phyloP scores from a whole-genome alignment of 2,888 invertebrate genomes.

The Lasiommata megera region DNA sequence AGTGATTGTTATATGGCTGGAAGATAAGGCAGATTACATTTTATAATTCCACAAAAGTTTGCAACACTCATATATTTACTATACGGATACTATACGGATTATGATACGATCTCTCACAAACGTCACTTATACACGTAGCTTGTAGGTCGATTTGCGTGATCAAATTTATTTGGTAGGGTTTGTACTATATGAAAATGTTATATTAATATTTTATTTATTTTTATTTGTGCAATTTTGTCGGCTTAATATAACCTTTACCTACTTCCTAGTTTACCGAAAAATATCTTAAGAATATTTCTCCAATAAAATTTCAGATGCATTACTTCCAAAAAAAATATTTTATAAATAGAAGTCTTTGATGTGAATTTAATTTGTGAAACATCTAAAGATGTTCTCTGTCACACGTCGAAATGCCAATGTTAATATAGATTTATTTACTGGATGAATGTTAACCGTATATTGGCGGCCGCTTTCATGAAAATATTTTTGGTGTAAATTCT shows the following conservation, averaged over 20 bases:
- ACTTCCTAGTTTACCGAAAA: neutral
- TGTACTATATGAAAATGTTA: too few relatives aligned
- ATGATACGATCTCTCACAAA: too few relatives aligned
- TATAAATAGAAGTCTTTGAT: constrained; percentile 6
- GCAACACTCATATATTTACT: too few relatives aligned
- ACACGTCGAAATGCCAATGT: constrained; percentile 7
- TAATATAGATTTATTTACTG: constrained; percentile 1
- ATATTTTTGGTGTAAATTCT: constrained; percentile 6
- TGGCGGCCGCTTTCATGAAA: neutral
- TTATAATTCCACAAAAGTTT: too few relatives aligned
- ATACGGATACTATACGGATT: too few relatives aligned
- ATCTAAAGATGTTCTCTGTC: neutral
- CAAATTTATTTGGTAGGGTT: too few relatives aligned
- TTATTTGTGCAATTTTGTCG: neutral
- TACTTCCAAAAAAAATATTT: neutral
- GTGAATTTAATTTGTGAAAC: neutral
- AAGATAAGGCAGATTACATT: neutral
- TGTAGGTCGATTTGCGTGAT: too few relatives aligned
- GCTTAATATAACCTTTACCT: neutral
- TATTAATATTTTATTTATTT: too few relatives aligned
- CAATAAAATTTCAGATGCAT: neutral
- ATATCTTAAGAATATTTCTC: neutral
- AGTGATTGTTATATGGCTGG: neutral
- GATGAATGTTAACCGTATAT: neutral
- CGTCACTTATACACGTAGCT: too few relatives aligned